phyloP scores from a whole-genome alignment of 2,797 vertebrate species.

The Phataginus tricuspis region DNA sequence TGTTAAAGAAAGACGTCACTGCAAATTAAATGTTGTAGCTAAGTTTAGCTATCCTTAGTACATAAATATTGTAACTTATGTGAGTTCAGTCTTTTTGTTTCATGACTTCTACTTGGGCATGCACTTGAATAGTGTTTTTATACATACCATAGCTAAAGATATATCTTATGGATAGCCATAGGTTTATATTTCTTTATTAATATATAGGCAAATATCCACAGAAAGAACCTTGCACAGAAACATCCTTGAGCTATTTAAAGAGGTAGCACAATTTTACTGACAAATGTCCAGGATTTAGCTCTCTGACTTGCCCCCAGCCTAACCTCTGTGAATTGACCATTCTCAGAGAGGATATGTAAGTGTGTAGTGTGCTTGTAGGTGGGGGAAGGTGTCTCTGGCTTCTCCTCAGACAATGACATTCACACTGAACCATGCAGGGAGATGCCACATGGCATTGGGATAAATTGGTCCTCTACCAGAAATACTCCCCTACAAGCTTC shows the following conservation, averaged over 20 bases:
- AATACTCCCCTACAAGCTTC: background rate
- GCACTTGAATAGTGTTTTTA: conserved; percentile 69
- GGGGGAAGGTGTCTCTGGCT: background rate
- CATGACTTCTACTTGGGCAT: conserved; percentile 72
- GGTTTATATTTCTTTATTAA: conserved; percentile 25
- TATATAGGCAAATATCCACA: conserved; percentile 45
- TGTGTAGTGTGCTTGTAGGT: background rate
- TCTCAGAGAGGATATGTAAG: background rate
- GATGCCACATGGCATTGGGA: background rate
- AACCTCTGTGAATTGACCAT: conserved; percentile 53
- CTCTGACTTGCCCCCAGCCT: conserved; percentile 52
- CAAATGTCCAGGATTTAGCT: conserved; percentile 58
- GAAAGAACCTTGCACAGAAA: conserved; percentile 67
- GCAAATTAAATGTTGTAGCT: conserved; percentile 88
- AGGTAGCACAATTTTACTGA: conserved; percentile 60
- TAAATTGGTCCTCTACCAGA: background rate
- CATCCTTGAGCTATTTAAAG: conserved; percentile 70
- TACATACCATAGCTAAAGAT: conserved; percentile 64
- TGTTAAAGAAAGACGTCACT: conserved; percentile 90
- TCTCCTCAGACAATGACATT: background rate
- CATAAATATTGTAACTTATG: conserved; percentile 86
- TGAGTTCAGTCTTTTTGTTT: conserved; percentile 81
- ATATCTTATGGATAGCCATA: conserved; percentile 46
- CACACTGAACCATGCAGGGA: background rate
- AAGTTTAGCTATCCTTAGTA: conserved; percentile 86